These are phyloP conservation scores for Priocnemis perturbator DNA, from an alignment of 2,888 invertebrate genomes.

Conservation along the genomic window DNA sequence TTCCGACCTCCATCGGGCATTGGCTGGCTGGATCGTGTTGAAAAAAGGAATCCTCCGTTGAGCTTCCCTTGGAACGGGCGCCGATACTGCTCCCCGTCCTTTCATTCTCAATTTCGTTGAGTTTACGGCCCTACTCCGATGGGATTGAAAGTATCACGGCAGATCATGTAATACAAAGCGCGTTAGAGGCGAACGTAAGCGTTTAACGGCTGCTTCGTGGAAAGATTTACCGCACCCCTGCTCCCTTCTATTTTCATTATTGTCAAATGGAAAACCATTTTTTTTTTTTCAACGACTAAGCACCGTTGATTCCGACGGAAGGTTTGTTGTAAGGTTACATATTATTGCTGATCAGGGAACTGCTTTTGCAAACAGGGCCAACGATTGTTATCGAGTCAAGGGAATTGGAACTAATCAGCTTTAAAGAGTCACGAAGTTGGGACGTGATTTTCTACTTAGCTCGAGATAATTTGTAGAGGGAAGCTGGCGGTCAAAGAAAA, in stretches of 20 bases:
- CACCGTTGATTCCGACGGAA: no score
- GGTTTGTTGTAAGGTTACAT: no score
- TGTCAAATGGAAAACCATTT: no score
- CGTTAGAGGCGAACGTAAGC: no score
- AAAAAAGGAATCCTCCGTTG: conserved; percentile 25
- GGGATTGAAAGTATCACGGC: conserved; percentile 32
- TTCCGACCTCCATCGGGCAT: conserved; percentile 13
- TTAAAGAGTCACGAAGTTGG: not conserved
- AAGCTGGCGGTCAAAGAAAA: no score
- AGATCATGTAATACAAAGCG: conserved; percentile 17
- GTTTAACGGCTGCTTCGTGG: no score
- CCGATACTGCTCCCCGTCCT: conserved; percentile 22
- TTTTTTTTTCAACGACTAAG: no score
- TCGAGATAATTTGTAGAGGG: not conserved
- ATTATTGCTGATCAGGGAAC: no score
- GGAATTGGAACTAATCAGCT: no score
- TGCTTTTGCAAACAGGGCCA: no score
- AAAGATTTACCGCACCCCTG: conserved; percentile 1
- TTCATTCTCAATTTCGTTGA: conserved; percentile 47
- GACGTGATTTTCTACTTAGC: conserved; percentile 9
- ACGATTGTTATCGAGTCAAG: no score
- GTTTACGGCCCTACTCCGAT: conserved; percentile 15
- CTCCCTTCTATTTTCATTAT: not conserved
- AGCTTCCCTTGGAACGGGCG: not conserved
- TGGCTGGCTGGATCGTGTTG: not conserved